Evolutionary conservation across 2,888 invertebrate genomes (phyloP).

Genomic region (Phoenoteleia sp.): DNA sequence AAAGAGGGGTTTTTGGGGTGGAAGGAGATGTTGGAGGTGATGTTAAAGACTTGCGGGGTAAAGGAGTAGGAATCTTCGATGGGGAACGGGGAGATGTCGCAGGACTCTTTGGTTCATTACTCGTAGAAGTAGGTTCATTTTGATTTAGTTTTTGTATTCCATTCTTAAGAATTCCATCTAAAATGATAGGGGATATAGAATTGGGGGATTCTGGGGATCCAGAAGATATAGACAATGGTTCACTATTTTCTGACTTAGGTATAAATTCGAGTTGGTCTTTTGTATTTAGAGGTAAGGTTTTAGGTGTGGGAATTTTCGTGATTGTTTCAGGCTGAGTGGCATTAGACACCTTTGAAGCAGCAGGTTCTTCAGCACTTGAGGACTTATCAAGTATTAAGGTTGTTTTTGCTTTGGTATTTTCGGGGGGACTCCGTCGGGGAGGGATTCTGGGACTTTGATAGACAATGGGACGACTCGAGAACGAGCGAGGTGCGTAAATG

Average conservation of each 20-base stretch:
- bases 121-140: slow-evolving; percentile 34
- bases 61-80: slow-evolving; percentile 84
- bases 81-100: slow-evolving; percentile 76
- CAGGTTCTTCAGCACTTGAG: not conserved
- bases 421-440: slow-evolving; percentile 81
- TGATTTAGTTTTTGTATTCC: slow-evolving; percentile 39
- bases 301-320: slow-evolving; percentile 53
- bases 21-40: slow-evolving; percentile 71
- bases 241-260: not conserved
- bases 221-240: slow-evolving; percentile 26
- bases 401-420: slow-evolving; percentile 74
- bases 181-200: slow-evolving; percentile 47
- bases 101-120: slow-evolving; percentile 64
- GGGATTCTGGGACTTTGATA: slow-evolving; percentile 84
- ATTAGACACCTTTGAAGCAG: not conserved
- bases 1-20: slow-evolving; percentile 66
- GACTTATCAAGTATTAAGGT: not conserved
- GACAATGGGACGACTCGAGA: slow-evolving; percentile 79
- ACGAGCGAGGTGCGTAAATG: slow-evolving; percentile 75
- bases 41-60: slow-evolving; percentile 81
- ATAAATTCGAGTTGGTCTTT: not conserved
- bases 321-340: not conserved
- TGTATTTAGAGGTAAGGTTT: slow-evolving; percentile 15
- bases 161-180: slow-evolving; percentile 50
- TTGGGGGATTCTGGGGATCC: slow-evolving; percentile 50